Evolutionary conservation across 2,888 invertebrate genomes (phyloP), one percentile per base, ranked within the genome.

Genomic region (Caenorhabditis becei): DNA sequence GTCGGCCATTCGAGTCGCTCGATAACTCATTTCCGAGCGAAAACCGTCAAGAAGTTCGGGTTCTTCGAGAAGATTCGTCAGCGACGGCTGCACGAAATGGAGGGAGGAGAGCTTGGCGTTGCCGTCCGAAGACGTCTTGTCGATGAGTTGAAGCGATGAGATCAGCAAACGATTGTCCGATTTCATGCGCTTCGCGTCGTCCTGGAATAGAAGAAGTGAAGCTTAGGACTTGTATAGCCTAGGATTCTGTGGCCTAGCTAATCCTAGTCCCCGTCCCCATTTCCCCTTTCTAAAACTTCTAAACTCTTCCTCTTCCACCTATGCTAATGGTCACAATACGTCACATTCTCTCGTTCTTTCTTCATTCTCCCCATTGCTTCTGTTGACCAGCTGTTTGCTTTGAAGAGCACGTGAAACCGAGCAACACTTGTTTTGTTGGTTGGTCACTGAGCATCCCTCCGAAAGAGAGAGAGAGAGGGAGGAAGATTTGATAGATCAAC

Each of bases 21-120:
- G 74, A 82, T 82, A 85, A 67, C 80, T 74, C 83, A 85, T 83
- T 67, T 82, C 82, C 49, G 85, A 86, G 65, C 89, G 84, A 72
- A 83, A 86, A 69, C 85, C 80, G 74, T 88, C 87, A 74, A 88
- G 77, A 72, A 86, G 82, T 72, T 87, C 86, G 11, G 89, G 89
- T 66, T 83, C 77, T 23, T 80, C 78, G 74, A 85, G 75, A 62
- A 83, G 79, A 65, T 83, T 81, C 44, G 49, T 51, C 18, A 85
- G 85, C n/a, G 82, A 77, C 59, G 75, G 67, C 32, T 80, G 71
- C 20, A 70, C 69, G 63, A 61, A 70, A 14, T 78, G 75, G 32
- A 70, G 53, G 11, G 69, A 47, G 23, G 82, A 72, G 51, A 53
- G 63, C 23, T 80, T 77, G 8, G 80, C 85, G 58, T 78, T 82